Conservation (phyloP, 2,888 invertebrate species). For the Eucera pruinosa region DNA sequence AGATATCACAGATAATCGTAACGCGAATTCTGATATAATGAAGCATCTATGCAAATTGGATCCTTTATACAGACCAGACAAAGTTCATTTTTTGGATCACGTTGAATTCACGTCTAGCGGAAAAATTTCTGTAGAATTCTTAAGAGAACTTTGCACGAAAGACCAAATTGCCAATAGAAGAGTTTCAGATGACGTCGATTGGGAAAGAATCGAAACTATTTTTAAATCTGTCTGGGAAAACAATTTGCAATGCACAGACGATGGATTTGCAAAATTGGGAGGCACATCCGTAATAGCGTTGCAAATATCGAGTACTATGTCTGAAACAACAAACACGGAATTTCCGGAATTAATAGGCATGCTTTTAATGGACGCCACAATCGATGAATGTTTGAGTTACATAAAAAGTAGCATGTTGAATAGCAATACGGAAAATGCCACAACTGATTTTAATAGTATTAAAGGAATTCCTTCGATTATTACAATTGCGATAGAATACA, state of each 20-base stretch:
- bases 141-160: slow-evolving; percentile 84
- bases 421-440: no score
- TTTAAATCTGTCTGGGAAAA: slow-evolving; percentile 72
- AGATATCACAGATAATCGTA: slow-evolving; percentile 76
- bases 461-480: slow-evolving; percentile 12
- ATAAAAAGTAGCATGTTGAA: slow-evolving; percentile 62
- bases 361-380: slow-evolving; percentile 85
- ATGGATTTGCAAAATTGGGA: slow-evolving; percentile 87
- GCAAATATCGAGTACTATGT: slow-evolving; percentile 87
- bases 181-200: slow-evolving; percentile 58
- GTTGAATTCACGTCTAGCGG: slow-evolving; percentile 89
- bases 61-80: slow-evolving; percentile 88
- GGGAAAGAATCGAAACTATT: slow-evolving; percentile 37
- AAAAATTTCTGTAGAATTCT: slow-evolving; percentile 87
- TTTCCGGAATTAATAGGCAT: slow-evolving; percentile 86
- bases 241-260: slow-evolving; percentile 71
- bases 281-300: slow-evolving; percentile 90
- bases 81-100: slow-evolving; percentile 86
- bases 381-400: slow-evolving; percentile 80
- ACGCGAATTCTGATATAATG: slow-evolving; percentile 76
- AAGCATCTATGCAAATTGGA: slow-evolving; percentile 84
- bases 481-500: not conserved
- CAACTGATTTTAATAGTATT: no score
- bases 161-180: slow-evolving; percentile 63
- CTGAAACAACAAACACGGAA: slow-evolving; percentile 83